phyloP scores from a whole-genome alignment of 2,888 invertebrate species.

The Xestobium rufovillosum region DNA sequence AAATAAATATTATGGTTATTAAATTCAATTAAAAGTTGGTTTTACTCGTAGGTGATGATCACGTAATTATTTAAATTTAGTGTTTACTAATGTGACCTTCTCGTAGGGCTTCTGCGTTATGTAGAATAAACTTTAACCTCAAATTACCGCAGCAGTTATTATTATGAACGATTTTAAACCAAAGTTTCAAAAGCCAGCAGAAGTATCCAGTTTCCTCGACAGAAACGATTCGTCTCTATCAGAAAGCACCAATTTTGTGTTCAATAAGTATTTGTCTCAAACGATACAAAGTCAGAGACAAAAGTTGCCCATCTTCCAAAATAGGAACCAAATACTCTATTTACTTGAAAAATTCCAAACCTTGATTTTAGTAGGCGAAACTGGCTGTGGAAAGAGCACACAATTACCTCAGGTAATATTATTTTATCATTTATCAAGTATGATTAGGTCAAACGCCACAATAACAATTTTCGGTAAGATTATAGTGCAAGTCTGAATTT shows the following conservation, averaged over 20 bases:
- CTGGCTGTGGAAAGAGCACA: constrained; percentile 94
- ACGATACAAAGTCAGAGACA: constrained; percentile 79
- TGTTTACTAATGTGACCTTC: no score
- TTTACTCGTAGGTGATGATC: no score
- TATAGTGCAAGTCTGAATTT: no score
- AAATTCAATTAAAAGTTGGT: no score
- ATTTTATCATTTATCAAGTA: no score
- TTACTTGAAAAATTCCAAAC: constrained; percentile 85
- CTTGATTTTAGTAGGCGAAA: constrained; percentile 84
- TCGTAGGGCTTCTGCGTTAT: no score
- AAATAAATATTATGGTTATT: no score
- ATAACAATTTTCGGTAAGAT: no score
- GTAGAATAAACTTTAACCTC: no score
- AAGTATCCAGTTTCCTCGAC: constrained; percentile 39
- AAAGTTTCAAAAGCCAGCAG: constrained; percentile 39
- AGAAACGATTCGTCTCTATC: constrained; percentile 32
- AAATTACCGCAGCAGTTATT: no score
- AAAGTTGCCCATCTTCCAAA: constrained; percentile 78
- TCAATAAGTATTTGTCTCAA: constrained; percentile 77
- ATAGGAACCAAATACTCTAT: constrained; percentile 81
- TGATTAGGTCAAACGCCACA: no score
- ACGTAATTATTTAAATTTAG: no score
- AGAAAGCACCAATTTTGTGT: constrained; percentile 55
- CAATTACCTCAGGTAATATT: constrained; percentile 82
- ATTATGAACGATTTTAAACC: constrained; percentile 42